Evolutionary conservation across 2,113 vertebrate genomes (phyloP).

Genomic region (Chaetodon trifascialis): DNA sequence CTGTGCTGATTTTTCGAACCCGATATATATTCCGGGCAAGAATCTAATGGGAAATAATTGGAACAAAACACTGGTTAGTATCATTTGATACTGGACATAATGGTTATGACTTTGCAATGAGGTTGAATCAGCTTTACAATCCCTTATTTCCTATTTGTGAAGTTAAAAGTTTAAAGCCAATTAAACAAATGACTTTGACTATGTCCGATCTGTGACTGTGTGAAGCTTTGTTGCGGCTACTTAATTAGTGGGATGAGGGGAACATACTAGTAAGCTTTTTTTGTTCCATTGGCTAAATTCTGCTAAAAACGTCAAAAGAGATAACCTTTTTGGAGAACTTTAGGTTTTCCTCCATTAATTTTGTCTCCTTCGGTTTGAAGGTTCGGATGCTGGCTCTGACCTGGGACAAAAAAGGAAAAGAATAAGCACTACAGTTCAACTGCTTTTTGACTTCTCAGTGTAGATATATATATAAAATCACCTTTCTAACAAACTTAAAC

Average conservation of each 20-base stretch:
- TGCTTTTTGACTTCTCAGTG: background rate
- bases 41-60: constrained; percentile 86
- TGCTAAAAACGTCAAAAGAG: constrained; percentile 1
- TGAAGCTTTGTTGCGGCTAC: constrained; percentile 39
- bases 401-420: constrained; percentile 72
- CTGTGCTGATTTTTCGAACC: constrained; percentile 94
- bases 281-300: constrained; percentile 36
- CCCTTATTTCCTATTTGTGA: constrained; percentile 40
- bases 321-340: constrained; percentile 95
- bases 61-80: constrained; percentile 72
- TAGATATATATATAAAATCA: background rate
- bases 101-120: constrained; percentile 72
- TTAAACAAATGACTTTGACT: constrained; percentile 64
- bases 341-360: constrained; percentile 88
- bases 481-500: constrained; percentile 1
- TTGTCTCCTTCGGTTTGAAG: constrained; percentile 90
- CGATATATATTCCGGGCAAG: constrained; percentile 95
- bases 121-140: constrained; percentile 71
- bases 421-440: background rate
- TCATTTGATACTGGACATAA: constrained; percentile 73
- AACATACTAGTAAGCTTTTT: constrained; percentile 20
- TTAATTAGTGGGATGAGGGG: constrained; percentile 23
- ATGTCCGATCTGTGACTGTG: constrained; percentile 30
- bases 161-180: constrained; percentile 61
- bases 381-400: constrained; percentile 91